Conservation (phyloP, 2,888 invertebrate genomes). For the Halictus quadricinctus region DNA sequence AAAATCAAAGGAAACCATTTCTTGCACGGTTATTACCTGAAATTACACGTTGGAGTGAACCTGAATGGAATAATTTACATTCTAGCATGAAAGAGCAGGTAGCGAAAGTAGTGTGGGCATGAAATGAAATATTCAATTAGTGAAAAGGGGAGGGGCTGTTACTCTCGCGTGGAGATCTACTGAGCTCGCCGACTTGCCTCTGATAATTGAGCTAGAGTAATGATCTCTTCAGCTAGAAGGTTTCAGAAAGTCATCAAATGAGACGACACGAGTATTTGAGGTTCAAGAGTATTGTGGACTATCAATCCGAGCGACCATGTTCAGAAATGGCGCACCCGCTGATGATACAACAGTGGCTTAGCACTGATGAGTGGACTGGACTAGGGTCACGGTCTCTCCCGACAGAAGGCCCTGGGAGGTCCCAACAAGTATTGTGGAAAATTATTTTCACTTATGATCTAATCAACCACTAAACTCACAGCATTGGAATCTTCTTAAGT, state of each 20-base stretch:
- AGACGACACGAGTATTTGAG: neutral
- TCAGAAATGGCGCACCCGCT: neutral
- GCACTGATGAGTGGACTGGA: slow-evolving; percentile 9
- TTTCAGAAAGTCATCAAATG: neutral
- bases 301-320: slow-evolving; percentile 5
- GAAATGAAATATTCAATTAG: slow-evolving; percentile 8
- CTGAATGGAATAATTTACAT: neutral
- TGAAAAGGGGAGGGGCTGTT: neutral
- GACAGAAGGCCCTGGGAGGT: neutral
- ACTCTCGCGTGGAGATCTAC: neutral
- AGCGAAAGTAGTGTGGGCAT: neutral
- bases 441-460: too few relatives aligned
- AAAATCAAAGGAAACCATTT: neutral
- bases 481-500: too few relatives aligned
- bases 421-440: neutral
- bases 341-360: slow-evolving; percentile 1
- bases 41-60: neutral
- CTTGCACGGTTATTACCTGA: neutral
- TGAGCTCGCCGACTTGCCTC: neutral
- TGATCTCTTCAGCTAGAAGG: neutral
- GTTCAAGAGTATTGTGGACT: slow-evolving; percentile 2
- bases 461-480: too few relatives aligned
- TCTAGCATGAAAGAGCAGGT: neutral
- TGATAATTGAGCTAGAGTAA: neutral
- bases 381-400: neutral